Conservation (phyloP, 2,888 invertebrate species). For the Arge pagana region DNA sequence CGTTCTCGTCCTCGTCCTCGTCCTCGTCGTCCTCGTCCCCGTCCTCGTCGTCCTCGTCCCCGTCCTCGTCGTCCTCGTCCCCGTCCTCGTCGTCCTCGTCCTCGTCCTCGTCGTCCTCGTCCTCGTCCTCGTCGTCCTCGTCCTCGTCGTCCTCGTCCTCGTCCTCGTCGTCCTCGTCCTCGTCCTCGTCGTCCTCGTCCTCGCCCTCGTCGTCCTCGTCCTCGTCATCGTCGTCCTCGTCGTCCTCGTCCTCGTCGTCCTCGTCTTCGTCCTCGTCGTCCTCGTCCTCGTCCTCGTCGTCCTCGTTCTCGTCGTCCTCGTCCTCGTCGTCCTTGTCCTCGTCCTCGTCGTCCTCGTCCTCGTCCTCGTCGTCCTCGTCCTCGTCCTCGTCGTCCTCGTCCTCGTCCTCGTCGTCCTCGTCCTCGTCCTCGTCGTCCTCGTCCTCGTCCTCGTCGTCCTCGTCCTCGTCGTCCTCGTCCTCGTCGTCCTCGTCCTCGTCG, state of each 20-base stretch:
- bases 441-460: not conserved
- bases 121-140: slow-evolving; percentile 3
- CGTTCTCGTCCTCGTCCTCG: no score
- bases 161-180: not conserved
- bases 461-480: not conserved
- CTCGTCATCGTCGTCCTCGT: not conserved
- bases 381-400: not conserved
- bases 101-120: not conserved
- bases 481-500: not conserved
- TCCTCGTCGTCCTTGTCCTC: no score
- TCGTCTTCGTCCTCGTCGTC: no score
- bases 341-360: not conserved
- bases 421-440: not conserved
- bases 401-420: not conserved
- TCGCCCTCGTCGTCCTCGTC: no score
- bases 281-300: no score
- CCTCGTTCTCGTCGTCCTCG: no score
- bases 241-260: not conserved
- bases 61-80: no score
- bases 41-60: no score
- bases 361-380: not conserved
- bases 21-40: no score
- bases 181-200: no score
- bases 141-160: slow-evolving; percentile 13
- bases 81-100: no score